Conservation (phyloP, 53 echinoderm and acorn worm species). For the Astropecten irregularis region DNA sequence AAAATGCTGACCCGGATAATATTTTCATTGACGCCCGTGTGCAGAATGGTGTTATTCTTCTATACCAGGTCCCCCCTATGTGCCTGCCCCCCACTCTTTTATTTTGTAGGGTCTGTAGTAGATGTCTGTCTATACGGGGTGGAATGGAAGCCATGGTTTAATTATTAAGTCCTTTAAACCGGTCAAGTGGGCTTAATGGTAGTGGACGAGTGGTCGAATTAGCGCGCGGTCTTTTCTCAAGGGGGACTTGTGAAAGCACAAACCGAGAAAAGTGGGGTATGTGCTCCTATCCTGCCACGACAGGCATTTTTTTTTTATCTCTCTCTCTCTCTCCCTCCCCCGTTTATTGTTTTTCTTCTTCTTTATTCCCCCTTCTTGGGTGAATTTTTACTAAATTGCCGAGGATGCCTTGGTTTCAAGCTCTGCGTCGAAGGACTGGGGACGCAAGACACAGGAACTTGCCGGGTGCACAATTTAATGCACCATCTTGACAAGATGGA, state of each 20-base stretch:
- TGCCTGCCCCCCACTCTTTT: no score
- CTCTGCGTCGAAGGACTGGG: no score
- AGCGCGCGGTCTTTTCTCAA: conserved; percentile 6
- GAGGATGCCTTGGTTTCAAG: no score
- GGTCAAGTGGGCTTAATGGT: conserved; percentile 53
- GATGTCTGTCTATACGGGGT: not conserved
- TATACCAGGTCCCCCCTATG: not conserved
- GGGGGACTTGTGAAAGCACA: conserved; percentile 37
- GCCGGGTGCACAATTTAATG: no score
- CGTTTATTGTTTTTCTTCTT: no score
- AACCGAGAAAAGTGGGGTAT: conserved; percentile 7
- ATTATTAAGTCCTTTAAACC: conserved; percentile 43
- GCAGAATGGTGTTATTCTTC: not conserved
- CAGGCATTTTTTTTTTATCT: no score
- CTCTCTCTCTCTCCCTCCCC: no score
- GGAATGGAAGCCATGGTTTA: conserved; percentile 8
- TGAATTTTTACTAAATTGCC: no score
- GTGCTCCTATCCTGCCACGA: no score
- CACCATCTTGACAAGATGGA: no score
- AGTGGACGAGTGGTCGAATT: conserved; percentile 48
- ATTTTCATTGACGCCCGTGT: conserved; percentile 33
- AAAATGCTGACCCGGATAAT: not conserved
- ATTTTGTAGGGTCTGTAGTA: not conserved
- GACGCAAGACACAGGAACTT: no score
- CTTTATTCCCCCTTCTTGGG: no score